Conservation (phyloP, 2,888 invertebrate species). For the Miltochrista miniata region DNA sequence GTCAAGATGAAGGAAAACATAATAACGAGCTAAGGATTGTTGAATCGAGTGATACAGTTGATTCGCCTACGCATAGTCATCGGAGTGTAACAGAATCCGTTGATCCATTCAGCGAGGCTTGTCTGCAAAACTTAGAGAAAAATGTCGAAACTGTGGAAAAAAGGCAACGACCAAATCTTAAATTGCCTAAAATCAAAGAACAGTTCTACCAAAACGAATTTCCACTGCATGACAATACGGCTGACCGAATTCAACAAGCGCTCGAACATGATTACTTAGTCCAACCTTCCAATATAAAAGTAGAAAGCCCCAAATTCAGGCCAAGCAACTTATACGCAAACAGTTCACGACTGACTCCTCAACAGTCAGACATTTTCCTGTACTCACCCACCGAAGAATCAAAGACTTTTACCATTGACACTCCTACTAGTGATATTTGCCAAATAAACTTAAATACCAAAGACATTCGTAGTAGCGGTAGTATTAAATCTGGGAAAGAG, state of each 20-base stretch:
- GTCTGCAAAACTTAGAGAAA: conserved; percentile 73
- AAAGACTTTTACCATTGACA: conserved; percentile 73
- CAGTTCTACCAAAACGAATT: conserved; percentile 80
- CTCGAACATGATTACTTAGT: conserved; percentile 84
- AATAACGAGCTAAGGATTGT: conserved; percentile 67
- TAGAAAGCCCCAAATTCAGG: conserved; percentile 76
- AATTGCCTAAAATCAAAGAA: conserved; percentile 70
- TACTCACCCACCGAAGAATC: conserved; percentile 80
- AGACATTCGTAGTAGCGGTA: conserved; percentile 68
- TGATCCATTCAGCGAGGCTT: conserved; percentile 78
- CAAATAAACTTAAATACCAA: conserved; percentile 75
- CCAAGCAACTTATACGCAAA: conserved; percentile 77
- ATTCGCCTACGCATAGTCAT: conserved; percentile 55
- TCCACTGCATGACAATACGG: conserved; percentile 57
- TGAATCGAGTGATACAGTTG: conserved; percentile 71
- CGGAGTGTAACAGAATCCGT: conserved; percentile 40
- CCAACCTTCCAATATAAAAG: conserved; percentile 86
- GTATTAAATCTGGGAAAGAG: conserved; percentile 73
- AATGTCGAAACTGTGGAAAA: conserved; percentile 49
- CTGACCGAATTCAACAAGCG: conserved; percentile 74
- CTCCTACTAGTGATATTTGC: conserved; percentile 79
- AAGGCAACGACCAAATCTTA: conserved; percentile 76
- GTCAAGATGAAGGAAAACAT: conserved; percentile 72
- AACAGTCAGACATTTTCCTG: conserved; percentile 71
- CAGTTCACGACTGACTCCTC: conserved; percentile 71